phyloP scores from a whole-genome alignment of 2,888 invertebrate genomes.

The Tetrapedia diversipes region DNA sequence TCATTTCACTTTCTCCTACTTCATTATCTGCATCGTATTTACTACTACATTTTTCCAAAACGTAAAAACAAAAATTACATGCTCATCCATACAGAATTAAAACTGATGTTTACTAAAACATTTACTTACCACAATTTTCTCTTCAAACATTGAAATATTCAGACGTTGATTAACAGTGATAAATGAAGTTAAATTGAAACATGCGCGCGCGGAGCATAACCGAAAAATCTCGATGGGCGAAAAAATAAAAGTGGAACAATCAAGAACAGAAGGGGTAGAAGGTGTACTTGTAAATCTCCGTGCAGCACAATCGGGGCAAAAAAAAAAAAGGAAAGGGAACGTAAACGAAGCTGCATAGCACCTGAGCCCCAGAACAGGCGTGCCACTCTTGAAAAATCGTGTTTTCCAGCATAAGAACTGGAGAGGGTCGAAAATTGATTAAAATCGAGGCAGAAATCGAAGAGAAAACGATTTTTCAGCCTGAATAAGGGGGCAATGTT shows the following conservation, averaged over 20 bases:
- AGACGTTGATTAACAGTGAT: background rate
- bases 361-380: constrained; percentile 22
- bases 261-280: background rate
- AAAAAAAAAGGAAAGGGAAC: constrained; percentile 6
- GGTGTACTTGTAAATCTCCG: constrained; percentile 31
- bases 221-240: background rate
- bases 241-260: background rate
- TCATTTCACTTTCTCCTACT: no score
- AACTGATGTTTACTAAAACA: no score
- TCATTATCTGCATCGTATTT: no score
- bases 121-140: no score
- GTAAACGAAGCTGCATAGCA: constrained; percentile 11
- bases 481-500: constrained; percentile 43
- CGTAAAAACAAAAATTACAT: no score
- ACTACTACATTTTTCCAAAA: no score
- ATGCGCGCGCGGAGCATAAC: no score
- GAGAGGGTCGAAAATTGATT: constrained; percentile 42
- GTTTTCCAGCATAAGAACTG: constrained; percentile 10
- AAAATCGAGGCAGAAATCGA: constrained; percentile 41
- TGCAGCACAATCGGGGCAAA: background rate
- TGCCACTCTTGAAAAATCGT: constrained; percentile 36
- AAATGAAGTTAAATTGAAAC: no score
- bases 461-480: constrained; percentile 33
- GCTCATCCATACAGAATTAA: no score
- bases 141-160: no score